Conservation (phyloP, 2,113 vertebrate genomes). For the Thamnaconus septentrionalis region DNA sequence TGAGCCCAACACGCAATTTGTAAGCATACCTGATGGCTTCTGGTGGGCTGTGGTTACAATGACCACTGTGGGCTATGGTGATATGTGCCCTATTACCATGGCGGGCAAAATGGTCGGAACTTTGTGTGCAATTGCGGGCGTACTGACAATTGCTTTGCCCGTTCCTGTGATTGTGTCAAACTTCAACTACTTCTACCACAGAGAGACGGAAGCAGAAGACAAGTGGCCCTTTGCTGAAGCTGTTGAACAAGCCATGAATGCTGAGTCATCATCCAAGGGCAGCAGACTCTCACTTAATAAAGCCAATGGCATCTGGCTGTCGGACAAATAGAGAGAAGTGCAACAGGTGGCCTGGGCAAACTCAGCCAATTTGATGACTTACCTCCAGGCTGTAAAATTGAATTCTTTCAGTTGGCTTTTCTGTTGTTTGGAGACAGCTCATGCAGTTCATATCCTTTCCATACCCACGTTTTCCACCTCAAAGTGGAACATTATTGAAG, state of each 20-base stretch:
- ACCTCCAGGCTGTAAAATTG: no score
- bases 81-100: constrained; percentile 93
- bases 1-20: constrained; percentile 91
- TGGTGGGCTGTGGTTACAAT: constrained; percentile 99
- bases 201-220: constrained; percentile 93
- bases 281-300: constrained; percentile 85
- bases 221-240: constrained; percentile 76
- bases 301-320: constrained; percentile 78
- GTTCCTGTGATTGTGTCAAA: constrained; percentile 98
- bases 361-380: no score
- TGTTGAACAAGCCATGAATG: constrained; percentile 72
- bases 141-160: constrained; percentile 93
- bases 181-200: constrained; percentile 98
- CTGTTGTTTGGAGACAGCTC: no score
- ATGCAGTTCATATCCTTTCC: no score
- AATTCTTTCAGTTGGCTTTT: no score
- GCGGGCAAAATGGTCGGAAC: constrained; percentile 95
- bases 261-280: constrained; percentile 52
- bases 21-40: constrained; percentile 96
- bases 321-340: constrained; percentile 57
- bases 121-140: constrained; percentile 93
- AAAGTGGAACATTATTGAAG: no score
- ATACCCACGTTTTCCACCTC: no score
- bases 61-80: constrained; percentile 97
- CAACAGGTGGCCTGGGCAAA: no score